Evolutionary conservation across 2,888 invertebrate species (phyloP).

Genomic region (Pyralis farinalis): DNA sequence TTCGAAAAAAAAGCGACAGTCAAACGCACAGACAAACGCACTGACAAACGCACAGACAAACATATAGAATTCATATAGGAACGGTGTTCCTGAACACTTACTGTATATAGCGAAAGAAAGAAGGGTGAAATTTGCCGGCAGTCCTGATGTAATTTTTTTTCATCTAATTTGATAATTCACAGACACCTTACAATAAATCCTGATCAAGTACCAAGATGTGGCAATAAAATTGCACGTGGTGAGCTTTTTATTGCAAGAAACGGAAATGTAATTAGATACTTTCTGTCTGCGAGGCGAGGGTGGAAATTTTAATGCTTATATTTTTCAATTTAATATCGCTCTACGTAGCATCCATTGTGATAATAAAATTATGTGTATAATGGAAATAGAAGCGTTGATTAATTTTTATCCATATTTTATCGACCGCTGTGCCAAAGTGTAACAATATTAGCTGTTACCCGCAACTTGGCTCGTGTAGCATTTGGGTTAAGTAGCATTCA

Average conservation of each 20-base stretch:
- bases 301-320: conserved; percentile 37
- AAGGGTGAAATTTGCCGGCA: not conserved
- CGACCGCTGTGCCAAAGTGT: too few species aligned
- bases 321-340: conserved; percentile 38
- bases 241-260: conserved; percentile 45
- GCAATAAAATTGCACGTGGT: conserved; percentile 56
- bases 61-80: too few species aligned
- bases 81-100: too few species aligned
- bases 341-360: not conserved
- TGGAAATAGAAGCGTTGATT: conserved; percentile 17
- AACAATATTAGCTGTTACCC: too few species aligned
- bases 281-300: conserved; percentile 34
- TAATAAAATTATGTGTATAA: conserved; percentile 14
- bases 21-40: too few species aligned
- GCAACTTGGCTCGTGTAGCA: too few species aligned
- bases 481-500: too few species aligned
- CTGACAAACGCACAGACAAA: too few species aligned
- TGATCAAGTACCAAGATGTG: conserved; percentile 46
- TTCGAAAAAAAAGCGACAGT: too few species aligned
- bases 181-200: conserved; percentile 44
- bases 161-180: conserved; percentile 36
- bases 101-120: too few species aligned
- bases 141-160: not conserved
- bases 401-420: not conserved
- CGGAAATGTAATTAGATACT: conserved; percentile 53